phyloP scores from a whole-genome alignment of 2,888 invertebrate genomes.

The Cordilura impudica region DNA sequence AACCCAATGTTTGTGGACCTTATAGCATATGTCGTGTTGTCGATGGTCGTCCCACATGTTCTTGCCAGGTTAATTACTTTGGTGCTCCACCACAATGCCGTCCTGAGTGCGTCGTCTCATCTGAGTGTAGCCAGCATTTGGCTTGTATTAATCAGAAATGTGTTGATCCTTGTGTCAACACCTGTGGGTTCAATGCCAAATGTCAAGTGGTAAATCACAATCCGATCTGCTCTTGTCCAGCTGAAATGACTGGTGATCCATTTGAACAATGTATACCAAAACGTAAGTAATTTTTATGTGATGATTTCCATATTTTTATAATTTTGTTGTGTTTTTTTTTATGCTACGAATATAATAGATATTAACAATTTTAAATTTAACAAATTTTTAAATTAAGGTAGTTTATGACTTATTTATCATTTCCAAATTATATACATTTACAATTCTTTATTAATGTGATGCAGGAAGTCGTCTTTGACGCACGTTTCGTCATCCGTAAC shows the following conservation, averaged over 20 bases:
- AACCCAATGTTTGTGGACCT: constrained; percentile 88
- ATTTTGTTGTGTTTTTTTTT: no score
- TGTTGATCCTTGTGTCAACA: constrained; percentile 86
- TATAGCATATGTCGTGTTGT: constrained; percentile 86
- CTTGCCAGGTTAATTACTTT: constrained; percentile 85
- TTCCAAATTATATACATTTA: no score
- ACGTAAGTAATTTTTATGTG: constrained; percentile 72
- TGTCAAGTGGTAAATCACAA: constrained; percentile 90
- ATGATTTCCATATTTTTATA: no score
- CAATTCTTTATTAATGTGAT: no score
- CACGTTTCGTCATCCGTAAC: no score
- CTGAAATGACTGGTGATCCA: constrained; percentile 86
- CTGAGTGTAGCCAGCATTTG: constrained; percentile 86
- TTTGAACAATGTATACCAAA: constrained; percentile 82
- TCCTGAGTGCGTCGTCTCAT: constrained; percentile 88
- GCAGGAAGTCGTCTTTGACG: no score
- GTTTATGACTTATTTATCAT: no score
- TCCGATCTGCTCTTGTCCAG: constrained; percentile 87
- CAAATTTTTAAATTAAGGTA: no score
- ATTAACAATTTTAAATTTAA: no score
- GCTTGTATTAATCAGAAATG: constrained; percentile 89
- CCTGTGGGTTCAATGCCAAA: constrained; percentile 86
- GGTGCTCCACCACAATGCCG: constrained; percentile 88
- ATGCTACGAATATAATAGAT: no score
- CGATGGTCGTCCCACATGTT: constrained; percentile 86